Base-by-base conservation (phyloP, 2,113 vertebrate species). In the Syngnathus floridae region DNA sequence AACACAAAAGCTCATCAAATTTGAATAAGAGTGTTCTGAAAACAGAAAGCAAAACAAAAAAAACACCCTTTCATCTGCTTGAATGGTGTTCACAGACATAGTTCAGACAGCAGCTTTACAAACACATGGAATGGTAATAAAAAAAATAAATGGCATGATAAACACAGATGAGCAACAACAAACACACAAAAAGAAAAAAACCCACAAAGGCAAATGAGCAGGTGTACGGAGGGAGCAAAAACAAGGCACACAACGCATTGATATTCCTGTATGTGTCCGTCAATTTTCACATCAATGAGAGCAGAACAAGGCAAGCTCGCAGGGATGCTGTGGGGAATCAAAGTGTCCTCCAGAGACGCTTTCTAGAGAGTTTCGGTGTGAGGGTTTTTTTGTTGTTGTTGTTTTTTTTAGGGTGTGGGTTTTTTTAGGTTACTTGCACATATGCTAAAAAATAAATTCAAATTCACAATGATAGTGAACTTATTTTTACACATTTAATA, bases 211-310 rank as follows among this genome's bases (percentile, higher is more conserved):
- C 69, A 71, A 79, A 72, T 81, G 70, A 82, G 74, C 83, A 87
- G 84, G 83, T 86, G 83, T 79, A 67, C 64, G 22, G 26, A 65
- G 70, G 64, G 62, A 55, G 60, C 72, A 26, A 48, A 59, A 36
- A 52, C 70, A 76, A 1, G 21, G 48, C 7, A 70, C 35, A 67
- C 37, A 65, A 11, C 70, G 76, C 75, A 83, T 73, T 83, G 66
- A 82, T 84, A 80, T 83, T 74, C 75, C 64, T 16, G 11, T 65
- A 76, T 80, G 71, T 72, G 72, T 63, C 57, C 54, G 72, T 70
- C 11, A 22, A 77, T 84, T 83, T 84, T 82, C 67, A 84, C 84
- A 82, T 85, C 86, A 89, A 82, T 85, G 76, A 76, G 57, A 81
- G 68, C 31, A 66, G 69, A 79, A 79, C 14, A 60, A 81, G 77